A percentile compares a stretch with the other conserved stretches of the same genome.
phyloP scores from a whole-genome alignment of 2,113 vertebrate species.

The Puntigrus tetrazona region DNA sequence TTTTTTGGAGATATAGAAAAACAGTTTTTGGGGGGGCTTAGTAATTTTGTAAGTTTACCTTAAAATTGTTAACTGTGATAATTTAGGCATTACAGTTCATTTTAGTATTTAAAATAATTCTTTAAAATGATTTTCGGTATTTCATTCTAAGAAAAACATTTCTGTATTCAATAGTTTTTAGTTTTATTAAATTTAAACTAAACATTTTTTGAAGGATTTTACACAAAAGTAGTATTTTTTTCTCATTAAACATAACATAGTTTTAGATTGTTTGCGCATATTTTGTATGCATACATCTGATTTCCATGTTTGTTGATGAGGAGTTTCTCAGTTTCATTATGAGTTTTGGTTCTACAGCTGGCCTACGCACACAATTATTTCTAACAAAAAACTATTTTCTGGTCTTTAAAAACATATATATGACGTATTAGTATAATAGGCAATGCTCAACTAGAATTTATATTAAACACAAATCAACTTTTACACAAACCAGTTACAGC shows the following conservation, averaged over 20 bases:
- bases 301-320: constrained; percentile 58
- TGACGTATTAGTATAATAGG: background rate
- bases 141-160: background rate
- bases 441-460: background rate
- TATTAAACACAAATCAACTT: background rate
- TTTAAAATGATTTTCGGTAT: background rate
- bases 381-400: background rate
- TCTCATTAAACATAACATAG: background rate
- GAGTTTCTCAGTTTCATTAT: constrained; percentile 75
- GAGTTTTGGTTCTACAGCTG: constrained; percentile 74
- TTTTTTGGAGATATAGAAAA: background rate
- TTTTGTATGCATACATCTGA: constrained; percentile 8
- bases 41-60: no score
- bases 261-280: background rate
- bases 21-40: background rate
- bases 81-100: background rate
- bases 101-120: background rate
- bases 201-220: background rate
- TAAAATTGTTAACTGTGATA: background rate
- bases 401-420: background rate
- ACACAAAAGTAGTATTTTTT: background rate
- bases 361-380: constrained; percentile 60
- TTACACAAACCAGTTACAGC: background rate
- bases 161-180: background rate
- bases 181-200: background rate